These are phyloP conservation scores for Podarcis raffonei DNA, from an alignment of 2,113 vertebrate genomes.

Conservation along the genomic window DNA sequence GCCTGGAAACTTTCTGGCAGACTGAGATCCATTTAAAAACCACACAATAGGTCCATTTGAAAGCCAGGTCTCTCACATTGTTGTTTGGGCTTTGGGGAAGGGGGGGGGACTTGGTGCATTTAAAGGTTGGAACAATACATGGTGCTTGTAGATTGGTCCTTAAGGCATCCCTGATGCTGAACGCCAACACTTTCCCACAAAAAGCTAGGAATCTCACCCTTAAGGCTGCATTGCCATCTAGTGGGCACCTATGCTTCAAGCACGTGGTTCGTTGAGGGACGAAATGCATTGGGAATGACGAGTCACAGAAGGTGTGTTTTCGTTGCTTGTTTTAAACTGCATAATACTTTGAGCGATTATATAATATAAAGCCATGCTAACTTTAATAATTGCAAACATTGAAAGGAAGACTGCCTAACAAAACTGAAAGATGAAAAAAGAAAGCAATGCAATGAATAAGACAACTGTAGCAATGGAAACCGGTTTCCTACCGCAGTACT, in stretches of 20 bases:
- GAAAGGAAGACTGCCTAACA: too few relatives aligned
- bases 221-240: slow-evolving; percentile 66
- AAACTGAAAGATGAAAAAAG: too few relatives aligned
- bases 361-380: too few relatives aligned
- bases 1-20: neutral
- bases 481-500: too few relatives aligned
- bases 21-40: slow-evolving; percentile 5
- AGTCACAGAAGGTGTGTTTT: too few relatives aligned
- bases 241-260: neutral
- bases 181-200: neutral
- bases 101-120: neutral
- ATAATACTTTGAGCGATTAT: too few relatives aligned
- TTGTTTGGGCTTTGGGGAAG: neutral
- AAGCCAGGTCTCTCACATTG: neutral
- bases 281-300: neutral
- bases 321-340: too few relatives aligned
- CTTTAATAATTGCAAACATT: too few relatives aligned
- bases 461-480: too few relatives aligned
- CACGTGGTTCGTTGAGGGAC: neutral
- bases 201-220: neutral
- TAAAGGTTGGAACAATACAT: neutral
- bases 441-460: too few relatives aligned
- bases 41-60: neutral
- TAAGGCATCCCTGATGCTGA: neutral
- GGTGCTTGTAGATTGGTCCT: neutral